Base-by-base conservation (phyloP, 2,888 invertebrate species). In the Thera obeliscata region DNA sequence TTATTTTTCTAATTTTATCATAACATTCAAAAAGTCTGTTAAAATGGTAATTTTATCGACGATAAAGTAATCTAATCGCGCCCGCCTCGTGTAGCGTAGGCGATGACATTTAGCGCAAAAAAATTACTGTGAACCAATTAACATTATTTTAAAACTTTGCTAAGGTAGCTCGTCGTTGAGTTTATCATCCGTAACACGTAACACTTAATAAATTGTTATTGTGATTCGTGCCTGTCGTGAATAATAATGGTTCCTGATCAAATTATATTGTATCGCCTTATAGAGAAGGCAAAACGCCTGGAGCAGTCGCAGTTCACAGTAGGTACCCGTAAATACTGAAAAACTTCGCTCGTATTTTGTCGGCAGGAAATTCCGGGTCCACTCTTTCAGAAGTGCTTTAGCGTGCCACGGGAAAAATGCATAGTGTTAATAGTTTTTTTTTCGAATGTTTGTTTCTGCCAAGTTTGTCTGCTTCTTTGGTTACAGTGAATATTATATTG, bases 21-120 rank as follows among this genome's bases (percentile, higher is more conserved):
- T 48, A 57, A 60, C 65, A 56, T 48, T 60, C 33, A 64, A 67
- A 60, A 5, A 50, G 48, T 38, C 5, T 50, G 49, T 35, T 65
- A 60, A 57, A 74, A 71, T 72, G 58, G 65, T 48, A 57, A 60
- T 65, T 57, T 66, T 65, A 70, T 69, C 74, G 59, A 64, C 68
- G 64, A 71, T 67, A 67, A 52, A 64, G 66, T 64, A 66, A 72
- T 72, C 72, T 72, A 73, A 73, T 73, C 73, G 59, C 65, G 46
- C 58, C 50, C 33, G 50, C 56, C 35, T 22, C 22, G 63, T 55
- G 35, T 52, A 67, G 71, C 64, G 74, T 71, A 69, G 71, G 56
- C 43, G 59, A 60, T 64, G 69, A 48, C 65, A 66, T 61, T 71
- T 68, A 64, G 64, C 59, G 49, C 59, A 68, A 64, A 68, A 67